Evolutionary conservation across 2,888 invertebrate species (phyloP).

Genomic region (Amitus sp.): DNA sequence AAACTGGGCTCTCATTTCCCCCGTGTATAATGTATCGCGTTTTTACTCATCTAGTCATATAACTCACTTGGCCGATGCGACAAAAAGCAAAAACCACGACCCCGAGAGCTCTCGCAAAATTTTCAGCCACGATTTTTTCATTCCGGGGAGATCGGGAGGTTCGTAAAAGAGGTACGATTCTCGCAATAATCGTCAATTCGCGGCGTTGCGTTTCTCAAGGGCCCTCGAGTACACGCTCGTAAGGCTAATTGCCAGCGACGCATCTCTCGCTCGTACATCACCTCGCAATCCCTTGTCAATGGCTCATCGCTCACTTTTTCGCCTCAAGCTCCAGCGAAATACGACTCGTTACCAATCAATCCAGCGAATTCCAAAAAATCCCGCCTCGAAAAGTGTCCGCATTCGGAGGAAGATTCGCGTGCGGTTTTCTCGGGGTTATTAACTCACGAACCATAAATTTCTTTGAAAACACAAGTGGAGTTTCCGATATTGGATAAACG

Average conservation of each 20-base stretch:
- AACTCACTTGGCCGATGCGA: conserved; percentile 7
- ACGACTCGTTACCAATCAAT: conserved; percentile 30
- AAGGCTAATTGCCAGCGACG: conserved; percentile 33
- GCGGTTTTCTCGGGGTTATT: no score
- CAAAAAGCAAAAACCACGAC: no score
- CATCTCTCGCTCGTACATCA: conserved; percentile 37
- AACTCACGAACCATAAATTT: no score
- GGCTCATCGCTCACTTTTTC: conserved; percentile 39
- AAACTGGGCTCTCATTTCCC: conserved; percentile 15
- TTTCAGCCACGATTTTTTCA: no score
- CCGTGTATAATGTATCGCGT: conserved; percentile 16
- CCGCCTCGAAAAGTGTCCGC: neutral
- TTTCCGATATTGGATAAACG: no score
- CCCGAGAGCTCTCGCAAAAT: no score
- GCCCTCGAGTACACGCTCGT: conserved; percentile 22
- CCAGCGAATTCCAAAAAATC: conserved; percentile 22
- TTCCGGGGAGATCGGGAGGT: no score
- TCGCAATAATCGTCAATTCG: neutral
- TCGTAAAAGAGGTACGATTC: neutral
- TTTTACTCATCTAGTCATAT: conserved; percentile 15
- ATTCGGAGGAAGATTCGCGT: neutral
- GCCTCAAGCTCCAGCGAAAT: conserved; percentile 27
- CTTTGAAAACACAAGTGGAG: no score
- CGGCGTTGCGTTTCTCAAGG: neutral
- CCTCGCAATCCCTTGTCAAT: conserved; percentile 34